A percentile compares a stretch with the other conserved stretches of the same genome.
Evolutionary conservation across 2,113 vertebrate genomes (phyloP).

Genomic region (Neopipo cinnamomea): DNA sequence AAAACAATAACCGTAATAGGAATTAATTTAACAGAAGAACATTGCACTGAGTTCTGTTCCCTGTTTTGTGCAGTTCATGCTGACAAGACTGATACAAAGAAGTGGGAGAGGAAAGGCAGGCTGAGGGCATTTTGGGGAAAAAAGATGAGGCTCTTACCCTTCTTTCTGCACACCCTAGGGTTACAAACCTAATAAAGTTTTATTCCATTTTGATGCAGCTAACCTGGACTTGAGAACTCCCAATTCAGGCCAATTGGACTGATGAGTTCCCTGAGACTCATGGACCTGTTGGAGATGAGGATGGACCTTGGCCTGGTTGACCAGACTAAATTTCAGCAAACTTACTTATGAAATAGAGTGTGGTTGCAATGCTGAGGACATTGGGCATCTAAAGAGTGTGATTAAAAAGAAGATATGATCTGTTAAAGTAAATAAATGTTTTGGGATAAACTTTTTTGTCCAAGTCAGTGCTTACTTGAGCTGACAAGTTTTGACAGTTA

Average conservation of each 20-base stretch:
- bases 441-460: not conserved
- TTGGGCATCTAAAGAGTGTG: not conserved
- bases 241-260: not conserved
- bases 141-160: not conserved
- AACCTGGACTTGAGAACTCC: not conserved
- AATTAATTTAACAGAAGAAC: constrained; percentile 28
- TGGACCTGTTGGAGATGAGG: not conserved
- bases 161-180: not conserved
- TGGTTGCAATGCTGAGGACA: not conserved
- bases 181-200: not conserved
- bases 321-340: not conserved
- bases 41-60: not conserved
- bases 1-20: constrained; percentile 45
- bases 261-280: not conserved
- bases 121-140: not conserved
- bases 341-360: not conserved
- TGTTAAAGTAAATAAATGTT: not conserved
- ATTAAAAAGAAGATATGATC: not conserved
- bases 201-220: not conserved
- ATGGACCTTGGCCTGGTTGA: not conserved
- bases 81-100: not conserved
- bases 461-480: not conserved
- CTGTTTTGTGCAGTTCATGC: not conserved
- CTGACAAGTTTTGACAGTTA: not conserved
- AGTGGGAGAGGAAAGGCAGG: not conserved